Base-by-base conservation (phyloP, 2,888 invertebrate species). In the Celastrina argiolus region DNA sequence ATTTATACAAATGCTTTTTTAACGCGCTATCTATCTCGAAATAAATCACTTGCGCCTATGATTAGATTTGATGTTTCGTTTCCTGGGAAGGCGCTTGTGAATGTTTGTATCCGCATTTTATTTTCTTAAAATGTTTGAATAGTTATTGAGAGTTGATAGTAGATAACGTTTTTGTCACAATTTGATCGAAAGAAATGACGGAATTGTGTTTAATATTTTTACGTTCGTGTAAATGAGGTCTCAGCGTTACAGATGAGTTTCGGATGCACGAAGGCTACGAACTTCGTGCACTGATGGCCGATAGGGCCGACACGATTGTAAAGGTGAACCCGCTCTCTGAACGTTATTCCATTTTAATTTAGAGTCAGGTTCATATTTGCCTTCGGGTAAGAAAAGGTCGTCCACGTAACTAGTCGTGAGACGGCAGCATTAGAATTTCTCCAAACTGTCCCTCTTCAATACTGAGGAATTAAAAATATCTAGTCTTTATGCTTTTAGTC, bases 281-380 rank as follows among this genome's bases (percentile, higher is more conserved):
- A 65, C 69, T 81, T 88, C 87, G 86, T 88, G 88, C 81, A 75
- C 78, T 76, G 83, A 87, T 87, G 80, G 74, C 78, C 77, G 85
- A 87, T 88, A 85, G 78, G 82, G 82, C 79, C 81, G 80, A 81
- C 87, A 85, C 84, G 84, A 84, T 82, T 80, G 81, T 81, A 81
- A 78, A 76, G 74, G 77, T 85, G 85, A 84, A 83, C 82, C 78
- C 77, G 76, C 72, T 74, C 75, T 80, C 73, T 75, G 80, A 82
- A 81, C 78, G 83, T 78, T 79, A 74, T 75, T 77, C 77, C 75
- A 71, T 75, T 77, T 77, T 78, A 77, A 76, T 75, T 72, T 73
- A 71, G 58, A 69, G 68, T 69, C 73, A 70, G 69, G 69, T 71
- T 69, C 67, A 68, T 65, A 69, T 69, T 69, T 67, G 64, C 67